Conservation (phyloP, 2,888 invertebrate genomes). For the Xestia xanthographa region DNA sequence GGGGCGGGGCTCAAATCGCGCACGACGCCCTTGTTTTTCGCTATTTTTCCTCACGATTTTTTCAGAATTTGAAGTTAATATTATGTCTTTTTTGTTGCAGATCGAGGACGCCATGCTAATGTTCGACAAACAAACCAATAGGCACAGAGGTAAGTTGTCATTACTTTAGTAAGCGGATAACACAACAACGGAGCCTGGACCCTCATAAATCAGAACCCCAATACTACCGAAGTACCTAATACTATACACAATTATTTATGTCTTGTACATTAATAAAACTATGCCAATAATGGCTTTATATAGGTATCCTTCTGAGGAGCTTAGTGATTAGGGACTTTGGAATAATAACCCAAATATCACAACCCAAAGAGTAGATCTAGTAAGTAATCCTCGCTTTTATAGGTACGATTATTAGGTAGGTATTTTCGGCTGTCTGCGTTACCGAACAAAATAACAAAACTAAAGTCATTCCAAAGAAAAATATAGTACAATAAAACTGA, state of each 20-base stretch:
- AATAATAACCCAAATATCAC: slow-evolving; percentile 36
- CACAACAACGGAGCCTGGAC: slow-evolving; percentile 47
- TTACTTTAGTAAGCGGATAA: slow-evolving; percentile 54
- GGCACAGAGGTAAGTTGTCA: slow-evolving; percentile 97
- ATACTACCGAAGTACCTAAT: slow-evolving; percentile 58
- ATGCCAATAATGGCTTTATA: slow-evolving; percentile 57
- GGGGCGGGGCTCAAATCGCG: slow-evolving; percentile 88
- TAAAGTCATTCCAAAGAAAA: slow-evolving; percentile 35
- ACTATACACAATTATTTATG: slow-evolving; percentile 59
- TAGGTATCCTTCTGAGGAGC: slow-evolving; percentile 52
- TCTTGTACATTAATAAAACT: slow-evolving; percentile 64
- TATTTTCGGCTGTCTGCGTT: slow-evolving; percentile 22
- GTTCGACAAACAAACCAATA: slow-evolving; percentile 99
- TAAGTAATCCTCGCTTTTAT: slow-evolving; percentile 25
- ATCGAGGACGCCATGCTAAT: slow-evolving; percentile 99
- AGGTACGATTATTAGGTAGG: slow-evolving; percentile 22
- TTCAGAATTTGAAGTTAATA: slow-evolving; percentile 83
- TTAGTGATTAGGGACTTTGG: slow-evolving; percentile 49
- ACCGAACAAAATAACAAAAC: slow-evolving; percentile 29
- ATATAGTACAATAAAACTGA: slow-evolving; percentile 56
- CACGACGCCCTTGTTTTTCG: slow-evolving; percentile 87
- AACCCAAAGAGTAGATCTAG: not conserved
- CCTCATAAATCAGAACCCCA: slow-evolving; percentile 63
- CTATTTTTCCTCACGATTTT: slow-evolving; percentile 82
- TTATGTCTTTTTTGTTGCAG: slow-evolving; percentile 93